Evolutionary conservation across 2,888 invertebrate species (phyloP), one percentile per base, ranked within the genome.

Genomic region (Scaptomyza caliginosa): DNA sequence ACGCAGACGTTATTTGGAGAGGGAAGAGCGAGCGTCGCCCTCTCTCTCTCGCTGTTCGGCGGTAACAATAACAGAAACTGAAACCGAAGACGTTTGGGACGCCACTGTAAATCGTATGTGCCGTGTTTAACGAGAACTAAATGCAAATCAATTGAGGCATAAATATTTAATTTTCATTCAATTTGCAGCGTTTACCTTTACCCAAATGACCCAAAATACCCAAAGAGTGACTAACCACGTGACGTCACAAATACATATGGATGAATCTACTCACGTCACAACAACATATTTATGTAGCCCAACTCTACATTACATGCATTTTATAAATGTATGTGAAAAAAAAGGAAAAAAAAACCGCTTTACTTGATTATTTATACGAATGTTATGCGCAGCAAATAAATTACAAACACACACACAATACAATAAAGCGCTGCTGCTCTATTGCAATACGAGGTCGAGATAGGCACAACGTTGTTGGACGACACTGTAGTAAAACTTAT

Each of bases 301-400:
- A 8, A 11, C 38, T 30, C 38, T 56, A n/a, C n/a, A 32, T 40
- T 24, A 42, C 26, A 40, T 30, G 17, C 43, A 39, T 7, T 16
- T 24, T 43, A 67, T 43, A 8, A 11, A 0, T 10, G 10, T 40
- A 8, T 60, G 16, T 24, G 24, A 5, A 38, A n/a, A 46, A 26
- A 23, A 55, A 19, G 23, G 16, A 23, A 32, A 19, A 13, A 42
- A 11, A 13, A 45, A 8, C 11, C n/a, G 26, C 16, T 45, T 17
- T 19, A 45, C 28, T 45, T 28, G 45, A 45, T 45, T 45, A 19
- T 28, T 45, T 32, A 32, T 39, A 30, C 32, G 34, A 36, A 46
- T 73, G 43, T 51, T 74, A 52, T 78, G 65, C 76, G 57, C 60
- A 58, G 72, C 80, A 70, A 70, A 62, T 62, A 76, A 60, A 52